These are phyloP conservation scores for Caenorhabditis sulstoni DNA, from an alignment of 2,888 invertebrate genomes.

Conservation along the genomic window DNA sequence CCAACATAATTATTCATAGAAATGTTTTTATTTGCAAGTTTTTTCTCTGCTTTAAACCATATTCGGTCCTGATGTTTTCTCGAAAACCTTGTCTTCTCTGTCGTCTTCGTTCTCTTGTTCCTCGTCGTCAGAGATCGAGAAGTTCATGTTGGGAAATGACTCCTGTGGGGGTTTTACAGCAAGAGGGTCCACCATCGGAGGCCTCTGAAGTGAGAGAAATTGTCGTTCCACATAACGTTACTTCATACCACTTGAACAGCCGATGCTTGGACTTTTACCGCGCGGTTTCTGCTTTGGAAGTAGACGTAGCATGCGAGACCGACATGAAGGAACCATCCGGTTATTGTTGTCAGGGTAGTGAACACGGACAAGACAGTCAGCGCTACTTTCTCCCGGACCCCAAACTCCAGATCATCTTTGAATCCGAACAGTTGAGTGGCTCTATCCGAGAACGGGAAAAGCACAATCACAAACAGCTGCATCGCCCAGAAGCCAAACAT, in stretches of 20 bases:
- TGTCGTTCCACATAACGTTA: neutral
- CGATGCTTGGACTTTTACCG: constrained; percentile 43
- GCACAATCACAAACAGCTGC: constrained; percentile 38
- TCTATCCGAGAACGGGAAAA: constrained; percentile 54
- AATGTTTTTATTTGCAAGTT: constrained; percentile 14
- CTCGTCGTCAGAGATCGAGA: constrained; percentile 64
- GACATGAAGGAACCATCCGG: constrained; percentile 60
- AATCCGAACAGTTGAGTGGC: constrained; percentile 47
- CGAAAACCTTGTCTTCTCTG: constrained; percentile 50
- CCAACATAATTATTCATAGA: neutral
- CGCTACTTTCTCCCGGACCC: constrained; percentile 56
- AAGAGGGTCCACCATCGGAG: constrained; percentile 24
- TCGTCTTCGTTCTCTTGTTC: constrained; percentile 47
- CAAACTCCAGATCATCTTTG: constrained; percentile 30
- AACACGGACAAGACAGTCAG: constrained; percentile 52
- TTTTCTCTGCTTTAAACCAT: constrained; percentile 44
- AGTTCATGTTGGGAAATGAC: constrained; percentile 63
- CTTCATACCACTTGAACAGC: constrained; percentile 18
- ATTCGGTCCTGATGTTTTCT: constrained; percentile 30
- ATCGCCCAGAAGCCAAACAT: constrained; percentile 54
- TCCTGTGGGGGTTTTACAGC: neutral
- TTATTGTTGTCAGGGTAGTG: constrained; percentile 48
- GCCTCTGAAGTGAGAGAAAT: constrained; percentile 26
- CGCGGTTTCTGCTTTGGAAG: constrained; percentile 58
- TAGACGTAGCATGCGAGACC: constrained; percentile 57